Conservation (phyloP, 2,888 invertebrate genomes). For the Zonitis immaculata region DNA sequence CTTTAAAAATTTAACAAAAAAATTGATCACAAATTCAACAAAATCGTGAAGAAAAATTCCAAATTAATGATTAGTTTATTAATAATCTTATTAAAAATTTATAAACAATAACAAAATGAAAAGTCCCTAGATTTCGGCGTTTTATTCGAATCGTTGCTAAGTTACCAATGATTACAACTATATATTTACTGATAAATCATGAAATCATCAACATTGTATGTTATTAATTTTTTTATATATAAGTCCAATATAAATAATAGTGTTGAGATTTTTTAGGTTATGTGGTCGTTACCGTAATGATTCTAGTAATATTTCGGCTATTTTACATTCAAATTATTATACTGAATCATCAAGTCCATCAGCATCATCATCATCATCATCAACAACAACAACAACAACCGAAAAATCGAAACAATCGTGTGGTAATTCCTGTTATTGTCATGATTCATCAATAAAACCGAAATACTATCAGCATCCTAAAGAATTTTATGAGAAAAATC, state of each 20-base stretch:
- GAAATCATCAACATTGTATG: background rate
- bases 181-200: background rate
- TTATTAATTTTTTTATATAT: background rate
- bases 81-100: too few species aligned
- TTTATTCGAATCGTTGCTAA: background rate
- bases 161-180: background rate
- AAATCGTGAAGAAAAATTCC: too few species aligned
- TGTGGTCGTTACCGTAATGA: conserved; percentile 9
- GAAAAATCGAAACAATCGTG: background rate
- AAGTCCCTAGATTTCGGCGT: background rate
- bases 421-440: background rate
- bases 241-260: background rate
- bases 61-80: too few species aligned
- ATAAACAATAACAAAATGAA: background rate
- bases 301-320: conserved; percentile 10
- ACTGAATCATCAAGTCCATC: background rate
- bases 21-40: too few species aligned
- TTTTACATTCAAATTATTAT: conserved; percentile 7
- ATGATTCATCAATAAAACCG: conserved; percentile 1
- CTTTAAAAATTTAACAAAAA: too few species aligned
- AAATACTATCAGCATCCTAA: conserved; percentile 8
- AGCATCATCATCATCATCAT: background rate
- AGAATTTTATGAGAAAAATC: background rate
- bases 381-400: background rate
- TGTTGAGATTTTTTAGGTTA: background rate